phyloP scores from a whole-genome alignment of 2,797 vertebrate genomes.

The Pseudomugil gertrudae region DNA sequence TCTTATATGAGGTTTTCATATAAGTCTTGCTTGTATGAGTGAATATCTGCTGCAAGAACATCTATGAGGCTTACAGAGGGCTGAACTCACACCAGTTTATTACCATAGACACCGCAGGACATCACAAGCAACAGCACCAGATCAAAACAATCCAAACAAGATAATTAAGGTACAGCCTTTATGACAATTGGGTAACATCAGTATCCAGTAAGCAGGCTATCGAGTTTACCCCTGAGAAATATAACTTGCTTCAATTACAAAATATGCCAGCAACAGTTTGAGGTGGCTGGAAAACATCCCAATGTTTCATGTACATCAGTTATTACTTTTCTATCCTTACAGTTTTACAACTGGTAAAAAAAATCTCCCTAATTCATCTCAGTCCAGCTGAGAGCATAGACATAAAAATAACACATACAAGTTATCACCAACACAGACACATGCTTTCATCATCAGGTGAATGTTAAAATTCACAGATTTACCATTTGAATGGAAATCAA shows the following conservation, averaged over 20 bases:
- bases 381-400: constrained; percentile 27
- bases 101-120: constrained; percentile 24
- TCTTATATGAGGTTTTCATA: no score
- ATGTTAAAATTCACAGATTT: constrained; percentile 1
- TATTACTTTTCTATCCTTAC: constrained; percentile 19
- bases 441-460: neutral
- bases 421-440: neutral
- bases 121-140: constrained; percentile 13
- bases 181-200: neutral
- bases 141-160: constrained; percentile 3
- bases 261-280: constrained; percentile 14
- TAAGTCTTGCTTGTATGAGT: constrained; percentile 36
- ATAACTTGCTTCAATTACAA: neutral
- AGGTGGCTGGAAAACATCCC: constrained; percentile 24
- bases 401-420: neutral
- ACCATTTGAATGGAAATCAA: neutral
- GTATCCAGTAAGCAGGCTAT: constrained; percentile 3
- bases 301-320: constrained; percentile 21
- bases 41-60: constrained; percentile 30
- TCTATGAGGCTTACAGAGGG: constrained; percentile 28
- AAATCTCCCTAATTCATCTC: constrained; percentile 34
- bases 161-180: neutral
- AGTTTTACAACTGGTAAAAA: constrained; percentile 14
- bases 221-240: neutral
- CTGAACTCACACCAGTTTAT: constrained; percentile 39